Evolutionary conservation across 1,140 invertebrate genomes (phyloP), one percentile per base, ranked within the genome.

Genomic region (Sipha flava): DNA sequence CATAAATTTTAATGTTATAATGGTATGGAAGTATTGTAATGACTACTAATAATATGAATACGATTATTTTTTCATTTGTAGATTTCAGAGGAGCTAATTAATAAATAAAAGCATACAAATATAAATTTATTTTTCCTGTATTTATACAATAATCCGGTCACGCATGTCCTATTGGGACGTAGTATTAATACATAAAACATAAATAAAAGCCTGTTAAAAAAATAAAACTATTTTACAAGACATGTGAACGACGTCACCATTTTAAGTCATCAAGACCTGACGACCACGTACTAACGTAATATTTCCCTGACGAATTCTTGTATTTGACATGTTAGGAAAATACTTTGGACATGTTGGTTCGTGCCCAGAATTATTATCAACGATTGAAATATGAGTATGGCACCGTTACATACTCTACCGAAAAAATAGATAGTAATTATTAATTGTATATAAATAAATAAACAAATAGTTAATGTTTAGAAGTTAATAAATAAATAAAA

Each of bases 191-290:
- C 31, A 31, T 12, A 54, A 75, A 75, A 75, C 31, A 75, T 52
- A 75, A 75, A 75, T 75, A 54, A 52, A 75, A 54, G 31, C 3
- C 54, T 23, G 47, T 40, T 34, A 52, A 75, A 54, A 68, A 31
- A 29, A 59, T 21, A 66, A 43, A 12, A 40, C 64, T 6, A 34
- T 12, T 52, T 37, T 54, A 52, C 47, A 29, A 75, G 72, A 75
- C 72, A 54, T 37, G 72, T 54, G 45, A 75, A 75, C 47, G 72
- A 75, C 72, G 47, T 49, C 26, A 34, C 47, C 54, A 54, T 75
- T 75, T 75, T 75, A 37, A 54, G 47, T 34, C 72, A 75, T 54
- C 72, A 75, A 54, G 47, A 34, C 68, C 72, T 37, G 72, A 54
- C 31, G 47, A 73, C 43, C 70, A 73, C 70, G 70, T 73, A 54